These are phyloP conservation scores for Aptenodytes patagonicus DNA, from an alignment of 2,113 vertebrate genomes.

Conservation along the genomic window DNA sequence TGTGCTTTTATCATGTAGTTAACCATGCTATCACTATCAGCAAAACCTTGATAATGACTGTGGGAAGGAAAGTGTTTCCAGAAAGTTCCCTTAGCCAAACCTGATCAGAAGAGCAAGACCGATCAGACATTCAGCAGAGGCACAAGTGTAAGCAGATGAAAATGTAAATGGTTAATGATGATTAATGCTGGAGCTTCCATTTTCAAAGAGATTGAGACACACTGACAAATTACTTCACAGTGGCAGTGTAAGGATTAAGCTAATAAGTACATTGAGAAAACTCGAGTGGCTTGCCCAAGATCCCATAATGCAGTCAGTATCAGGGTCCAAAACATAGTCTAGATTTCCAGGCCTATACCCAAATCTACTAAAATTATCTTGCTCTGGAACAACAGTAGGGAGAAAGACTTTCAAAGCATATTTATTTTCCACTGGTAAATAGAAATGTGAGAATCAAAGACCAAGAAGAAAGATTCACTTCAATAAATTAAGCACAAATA, in stretches of 20 bases:
- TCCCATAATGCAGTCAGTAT: background rate
- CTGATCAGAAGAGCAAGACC: background rate
- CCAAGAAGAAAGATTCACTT: background rate
- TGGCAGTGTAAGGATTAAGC: background rate
- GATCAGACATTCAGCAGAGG: background rate
- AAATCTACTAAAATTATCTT: background rate
- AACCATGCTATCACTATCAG: background rate
- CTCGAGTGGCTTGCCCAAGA: background rate
- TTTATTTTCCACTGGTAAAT: background rate
- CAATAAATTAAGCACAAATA: background rate
- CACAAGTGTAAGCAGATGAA: background rate
- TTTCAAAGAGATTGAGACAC: background rate
- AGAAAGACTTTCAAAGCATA: background rate
- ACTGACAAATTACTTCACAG: background rate
- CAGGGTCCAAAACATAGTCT: background rate
- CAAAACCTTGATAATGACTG: background rate
- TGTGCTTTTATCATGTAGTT: background rate
- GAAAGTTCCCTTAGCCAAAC: background rate
- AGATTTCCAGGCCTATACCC: background rate
- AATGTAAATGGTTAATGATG: background rate
- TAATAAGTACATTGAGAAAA: background rate
- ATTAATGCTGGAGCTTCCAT: background rate
- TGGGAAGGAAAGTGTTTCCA: background rate
- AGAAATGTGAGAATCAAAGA: background rate
- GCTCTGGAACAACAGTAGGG: background rate